Conservation (phyloP, 2,888 invertebrate species). For the Mesochorus sp. region DNA sequence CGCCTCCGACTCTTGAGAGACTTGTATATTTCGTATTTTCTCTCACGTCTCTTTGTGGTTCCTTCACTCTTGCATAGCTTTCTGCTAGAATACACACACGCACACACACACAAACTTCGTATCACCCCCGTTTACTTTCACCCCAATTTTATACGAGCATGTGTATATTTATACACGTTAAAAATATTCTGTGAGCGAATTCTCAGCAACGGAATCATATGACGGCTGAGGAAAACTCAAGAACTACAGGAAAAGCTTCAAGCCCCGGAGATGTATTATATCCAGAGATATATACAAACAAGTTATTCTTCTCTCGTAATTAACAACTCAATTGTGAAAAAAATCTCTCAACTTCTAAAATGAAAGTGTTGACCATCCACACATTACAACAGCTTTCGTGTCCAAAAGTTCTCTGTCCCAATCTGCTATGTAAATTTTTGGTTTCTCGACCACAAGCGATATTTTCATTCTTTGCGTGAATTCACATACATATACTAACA, state of each 20-base stretch:
- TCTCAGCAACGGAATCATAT: slow-evolving; percentile 1
- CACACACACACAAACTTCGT: not conserved
- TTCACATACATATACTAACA: too few species aligned
- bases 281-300: not conserved
- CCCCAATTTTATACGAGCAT: not conserved
- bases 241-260: slow-evolving; percentile 10
- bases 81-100: not conserved
- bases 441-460: too few species aligned
- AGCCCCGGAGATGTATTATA: not conserved
- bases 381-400: too few species aligned
- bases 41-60: slow-evolving; percentile 14
- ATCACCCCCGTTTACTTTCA: not conserved
- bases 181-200: slow-evolving; percentile 6
- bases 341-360: not conserved
- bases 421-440: too few species aligned
- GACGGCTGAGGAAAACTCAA: not conserved
- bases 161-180: not conserved
- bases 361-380: too few species aligned
- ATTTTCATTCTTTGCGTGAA: too few species aligned
- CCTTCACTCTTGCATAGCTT: slow-evolving; percentile 1
- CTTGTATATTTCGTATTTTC: not conserved
- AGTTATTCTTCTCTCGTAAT: too few species aligned
- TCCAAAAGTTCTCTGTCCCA: too few species aligned
- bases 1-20: slow-evolving; percentile 48
- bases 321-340: too few species aligned